Conservation (phyloP, 2,113 vertebrate genomes). For the Pipa parva region DNA sequence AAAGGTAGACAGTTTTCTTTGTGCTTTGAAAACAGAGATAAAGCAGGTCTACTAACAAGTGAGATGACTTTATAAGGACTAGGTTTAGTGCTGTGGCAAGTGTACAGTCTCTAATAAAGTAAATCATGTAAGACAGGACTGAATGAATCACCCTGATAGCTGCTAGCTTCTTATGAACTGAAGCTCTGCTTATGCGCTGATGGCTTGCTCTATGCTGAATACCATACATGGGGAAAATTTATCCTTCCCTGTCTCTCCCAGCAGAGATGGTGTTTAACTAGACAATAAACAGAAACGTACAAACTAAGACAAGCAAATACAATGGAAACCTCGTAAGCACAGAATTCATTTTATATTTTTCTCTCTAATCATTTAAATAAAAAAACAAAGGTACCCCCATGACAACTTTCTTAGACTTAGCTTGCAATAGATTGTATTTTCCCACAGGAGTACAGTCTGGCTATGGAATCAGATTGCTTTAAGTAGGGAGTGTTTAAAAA, state of each 20-base stretch:
- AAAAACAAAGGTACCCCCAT: neutral
- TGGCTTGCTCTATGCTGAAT: slow-evolving; percentile 27
- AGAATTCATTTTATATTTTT: neutral
- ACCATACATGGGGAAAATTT: slow-evolving; percentile 33
- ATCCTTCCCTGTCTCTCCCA: slow-evolving; percentile 25
- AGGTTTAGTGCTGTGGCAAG: slow-evolving; percentile 27
- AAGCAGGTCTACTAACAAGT: slow-evolving; percentile 2
- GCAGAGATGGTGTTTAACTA: slow-evolving; percentile 40
- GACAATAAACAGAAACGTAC: slow-evolving; percentile 39
- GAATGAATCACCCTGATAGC: slow-evolving; percentile 21
- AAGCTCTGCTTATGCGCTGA: slow-evolving; percentile 34
- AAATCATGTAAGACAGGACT: slow-evolving; percentile 41
- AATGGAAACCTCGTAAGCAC: slow-evolving; percentile 1
- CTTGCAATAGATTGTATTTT: neutral
- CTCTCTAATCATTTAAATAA: neutral
- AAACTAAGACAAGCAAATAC: slow-evolving; percentile 21
- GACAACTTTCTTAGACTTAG: neutral
- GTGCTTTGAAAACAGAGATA: neutral
- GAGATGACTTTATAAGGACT: slow-evolving; percentile 33
- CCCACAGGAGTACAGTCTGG: neutral
- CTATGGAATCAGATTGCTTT: no score
- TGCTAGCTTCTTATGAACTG: slow-evolving; percentile 15
- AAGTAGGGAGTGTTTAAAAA: no score
- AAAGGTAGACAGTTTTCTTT: neutral
- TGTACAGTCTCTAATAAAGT: slow-evolving; percentile 42